These are phyloP conservation scores for Blastobasis adustella DNA, from an alignment of 2,888 invertebrate species.

Conservation along the genomic window DNA sequence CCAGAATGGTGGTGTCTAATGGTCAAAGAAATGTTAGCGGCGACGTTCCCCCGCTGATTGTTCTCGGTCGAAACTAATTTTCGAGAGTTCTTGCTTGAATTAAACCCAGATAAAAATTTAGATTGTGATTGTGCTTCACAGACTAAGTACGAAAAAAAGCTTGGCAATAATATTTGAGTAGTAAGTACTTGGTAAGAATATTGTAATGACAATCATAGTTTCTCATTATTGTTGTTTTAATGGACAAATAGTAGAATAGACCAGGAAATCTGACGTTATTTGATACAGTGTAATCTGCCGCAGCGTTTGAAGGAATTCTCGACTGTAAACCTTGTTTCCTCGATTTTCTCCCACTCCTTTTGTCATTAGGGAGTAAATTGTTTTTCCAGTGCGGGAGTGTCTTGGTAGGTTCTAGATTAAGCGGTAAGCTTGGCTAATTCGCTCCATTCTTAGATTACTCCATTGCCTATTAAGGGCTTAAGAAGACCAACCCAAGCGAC, in stretches of 20 bases:
- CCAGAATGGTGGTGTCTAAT: not conserved
- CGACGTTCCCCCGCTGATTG: slow-evolving; percentile 14
- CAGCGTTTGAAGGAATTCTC: too few relatives aligned
- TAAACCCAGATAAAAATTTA: slow-evolving; percentile 26
- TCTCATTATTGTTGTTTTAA: too few relatives aligned
- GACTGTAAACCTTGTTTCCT: slow-evolving; percentile 27
- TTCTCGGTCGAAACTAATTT: not conserved
- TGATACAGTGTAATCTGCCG: too few relatives aligned
- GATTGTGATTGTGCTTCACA: too few relatives aligned
- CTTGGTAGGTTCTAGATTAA: slow-evolving; percentile 50
- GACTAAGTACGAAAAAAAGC: too few relatives aligned
- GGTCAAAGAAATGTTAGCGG: not conserved
- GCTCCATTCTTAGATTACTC: slow-evolving; percentile 23
- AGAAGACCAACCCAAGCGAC: slow-evolving; percentile 10
- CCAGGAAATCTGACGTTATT: too few relatives aligned
- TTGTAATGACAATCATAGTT: too few relatives aligned
- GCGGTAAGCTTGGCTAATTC: slow-evolving; percentile 42
- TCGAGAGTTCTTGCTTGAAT: not conserved
- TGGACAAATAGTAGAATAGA: too few relatives aligned
- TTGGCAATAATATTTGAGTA: too few relatives aligned
- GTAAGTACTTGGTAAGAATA: too few relatives aligned
- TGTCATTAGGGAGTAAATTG: slow-evolving; percentile 56
- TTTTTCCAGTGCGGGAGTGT: slow-evolving; percentile 44
- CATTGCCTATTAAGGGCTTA: slow-evolving; percentile 27
- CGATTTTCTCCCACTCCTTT: slow-evolving; percentile 31